phyloP scores from a whole-genome alignment of 2,797 vertebrate species.

The Austrolebias charrua region DNA sequence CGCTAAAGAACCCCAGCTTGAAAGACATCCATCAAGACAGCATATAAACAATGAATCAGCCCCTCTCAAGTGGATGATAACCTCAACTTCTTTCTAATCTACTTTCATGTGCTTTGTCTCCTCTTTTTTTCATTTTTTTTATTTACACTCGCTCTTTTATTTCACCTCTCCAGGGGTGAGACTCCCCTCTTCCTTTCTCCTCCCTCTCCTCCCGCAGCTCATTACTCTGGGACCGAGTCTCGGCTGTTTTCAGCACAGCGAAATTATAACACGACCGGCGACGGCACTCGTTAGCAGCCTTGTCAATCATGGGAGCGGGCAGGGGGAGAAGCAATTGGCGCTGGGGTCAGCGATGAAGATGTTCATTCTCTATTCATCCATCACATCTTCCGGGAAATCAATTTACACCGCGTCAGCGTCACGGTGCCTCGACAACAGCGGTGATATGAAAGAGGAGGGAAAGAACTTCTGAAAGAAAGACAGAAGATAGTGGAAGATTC shows the following conservation, averaged over 20 bases:
- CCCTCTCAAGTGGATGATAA: constrained; percentile 64
- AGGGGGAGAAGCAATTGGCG: constrained; percentile 66
- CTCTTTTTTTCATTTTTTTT: constrained; percentile 46
- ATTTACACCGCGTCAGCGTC: constrained; percentile 79
- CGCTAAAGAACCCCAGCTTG: constrained; percentile 42
- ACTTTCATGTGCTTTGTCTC: constrained; percentile 75
- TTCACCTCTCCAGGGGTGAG: constrained; percentile 59
- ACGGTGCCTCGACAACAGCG: constrained; percentile 57
- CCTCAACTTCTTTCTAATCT: constrained; percentile 72
- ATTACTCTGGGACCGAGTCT: constrained; percentile 63
- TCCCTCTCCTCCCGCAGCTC: constrained; percentile 59
- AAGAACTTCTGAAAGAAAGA: constrained; percentile 62
- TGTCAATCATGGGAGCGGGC: constrained; percentile 75
- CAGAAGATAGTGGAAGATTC: constrained; percentile 46
- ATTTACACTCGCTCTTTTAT: constrained; percentile 66
- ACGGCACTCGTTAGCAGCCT: constrained; percentile 79
- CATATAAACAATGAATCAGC: constrained; percentile 67
- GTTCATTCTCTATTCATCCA: constrained; percentile 80
- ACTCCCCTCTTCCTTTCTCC: constrained; percentile 38
- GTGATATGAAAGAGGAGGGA: constrained; percentile 65
- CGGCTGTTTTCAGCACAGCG: constrained; percentile 61
- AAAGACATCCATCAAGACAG: constrained; percentile 70
- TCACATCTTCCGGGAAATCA: constrained; percentile 79
- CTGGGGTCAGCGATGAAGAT: constrained; percentile 78
- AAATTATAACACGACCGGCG: constrained; percentile 74